Base-by-base conservation (phyloP, 2,888 invertebrate species). In the Mythimna ferrago region DNA sequence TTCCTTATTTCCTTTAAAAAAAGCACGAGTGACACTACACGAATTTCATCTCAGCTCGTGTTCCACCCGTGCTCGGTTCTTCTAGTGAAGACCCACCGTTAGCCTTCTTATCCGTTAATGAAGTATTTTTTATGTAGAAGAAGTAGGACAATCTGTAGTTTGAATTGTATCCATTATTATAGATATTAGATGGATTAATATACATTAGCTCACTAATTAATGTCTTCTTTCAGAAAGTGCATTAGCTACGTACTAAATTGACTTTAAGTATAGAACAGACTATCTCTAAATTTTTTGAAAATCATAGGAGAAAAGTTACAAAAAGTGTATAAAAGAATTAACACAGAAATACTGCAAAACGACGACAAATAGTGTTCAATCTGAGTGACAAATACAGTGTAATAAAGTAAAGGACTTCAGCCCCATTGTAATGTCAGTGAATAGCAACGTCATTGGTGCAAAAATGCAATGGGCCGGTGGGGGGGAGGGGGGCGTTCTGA, bases 391-490 rank as follows among this genome's bases (percentile, higher is more conserved):
- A 73, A 76, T 73, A 83, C 58, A 83, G 86, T 87, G 85, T 68
- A 65, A 80, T 77, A 79, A 73, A 86, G 77, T 80, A 78, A 83
- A 80, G 81, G 53, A 80, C 76, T 76, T 67, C 74, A 84, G 81
- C 70, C 76, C 71, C 66, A 80, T 89, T 92, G 94, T 93, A 87
- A 95, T 94, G 94, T 92, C 91, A 91, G 90, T 93, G 89, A 90
- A 88, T 86, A 90, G 89, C 73, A 91, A 89, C 85, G 89, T 92
- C 87, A 89, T 92, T 87, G 87, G 91, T 88, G 90, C 90, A 80
- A 94, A 92, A 91, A 93, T 94, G 93, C 94, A 94, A 91, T 95
- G 94, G 94, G 92, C 93, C 70, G 94, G 94, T 73, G 94, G 95
- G 88, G 94, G 93, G 92, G 76, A 74, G 82, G 83, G 78, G 63